Percentiles rank a stretch among this genome's conserved stretches.
These are phyloP conservation scores for Steatocranus sp. DNA, from an alignment of 2,797 vertebrate species.

Conservation along the genomic window DNA sequence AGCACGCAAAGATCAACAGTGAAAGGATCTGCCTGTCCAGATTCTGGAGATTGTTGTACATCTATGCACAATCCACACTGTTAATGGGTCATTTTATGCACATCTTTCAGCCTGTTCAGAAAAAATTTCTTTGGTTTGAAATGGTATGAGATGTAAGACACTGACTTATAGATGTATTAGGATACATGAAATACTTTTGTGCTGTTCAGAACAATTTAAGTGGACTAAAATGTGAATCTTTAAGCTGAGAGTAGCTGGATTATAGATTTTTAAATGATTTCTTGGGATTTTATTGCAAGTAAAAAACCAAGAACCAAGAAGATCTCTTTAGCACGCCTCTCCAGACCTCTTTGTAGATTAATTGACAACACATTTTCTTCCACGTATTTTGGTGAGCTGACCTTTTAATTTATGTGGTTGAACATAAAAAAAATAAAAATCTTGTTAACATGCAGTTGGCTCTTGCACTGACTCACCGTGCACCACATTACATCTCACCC, in stretches of 20 bases:
- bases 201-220: not conserved
- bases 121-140: not conserved
- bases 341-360: not conserved
- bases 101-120: not conserved
- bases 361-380: not conserved
- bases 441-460: not conserved
- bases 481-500: not conserved
- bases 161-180: not conserved
- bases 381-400: not conserved
- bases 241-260: not conserved
- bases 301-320: not conserved
- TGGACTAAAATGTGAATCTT: not conserved
- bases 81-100: not conserved
- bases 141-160: not conserved
- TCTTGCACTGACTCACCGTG: not conserved
- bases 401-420: not conserved
- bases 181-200: not conserved
- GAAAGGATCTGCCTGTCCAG: not conserved
- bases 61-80: not conserved
- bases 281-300: not conserved
- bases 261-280: not conserved
- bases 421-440: not conserved
- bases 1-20: slow-evolving; percentile 14
- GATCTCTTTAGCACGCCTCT: not conserved
- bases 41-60: not conserved